Base-by-base conservation (phyloP, 1,140 invertebrate genomes). In the Platorchestia sp. region DNA sequence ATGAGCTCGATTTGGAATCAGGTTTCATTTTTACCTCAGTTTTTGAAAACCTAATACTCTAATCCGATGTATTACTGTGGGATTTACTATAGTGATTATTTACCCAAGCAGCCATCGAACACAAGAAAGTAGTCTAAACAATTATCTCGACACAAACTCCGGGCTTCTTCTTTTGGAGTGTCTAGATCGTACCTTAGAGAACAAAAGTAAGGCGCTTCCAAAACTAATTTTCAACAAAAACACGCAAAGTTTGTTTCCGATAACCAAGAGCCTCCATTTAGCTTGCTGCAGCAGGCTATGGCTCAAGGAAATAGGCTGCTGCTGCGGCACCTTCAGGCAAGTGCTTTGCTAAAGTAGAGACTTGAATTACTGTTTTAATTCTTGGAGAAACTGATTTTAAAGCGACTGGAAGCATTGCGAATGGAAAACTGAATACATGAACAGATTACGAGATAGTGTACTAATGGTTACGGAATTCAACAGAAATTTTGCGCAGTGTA, bases 151-250 rank as follows among this genome's bases (percentile, higher is more conserved):
- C 59, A 75, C 59, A 75, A 75, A 75, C 59, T 75, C 59, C 27
- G 27, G 6, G 59, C 3, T 75, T 75, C 27, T 75, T 75, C 14
- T 36, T 75, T 75, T 27, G 36, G 59, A 36, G 27, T 36, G 27
- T 36, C 14, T 75, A 75, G 59, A 75, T 75, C 59, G 59, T 36
- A 75, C 59, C 47, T 75, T 27, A 27, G 10, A 75, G 59, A 75
- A 10, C 59, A 75, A 75, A 75, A 75, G 14, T 75, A 36, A 75
- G 59, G 59, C 10, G 59, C 59, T 75, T 75, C 59, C 59, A 75
- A 75, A 75, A 75, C 59, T 75, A 75, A 75, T 75, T 75, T 75
- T 75, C 10, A 75, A 75, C 59, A 75, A 75, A 75, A 75, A 75
- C 59, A 75, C 6, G 47, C 19, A 51, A 75, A 75, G 59, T 75